Evolutionary conservation across 2,888 invertebrate genomes (phyloP), one percentile per base, ranked within the genome.

Genomic region (Scrobipalpa costella): DNA sequence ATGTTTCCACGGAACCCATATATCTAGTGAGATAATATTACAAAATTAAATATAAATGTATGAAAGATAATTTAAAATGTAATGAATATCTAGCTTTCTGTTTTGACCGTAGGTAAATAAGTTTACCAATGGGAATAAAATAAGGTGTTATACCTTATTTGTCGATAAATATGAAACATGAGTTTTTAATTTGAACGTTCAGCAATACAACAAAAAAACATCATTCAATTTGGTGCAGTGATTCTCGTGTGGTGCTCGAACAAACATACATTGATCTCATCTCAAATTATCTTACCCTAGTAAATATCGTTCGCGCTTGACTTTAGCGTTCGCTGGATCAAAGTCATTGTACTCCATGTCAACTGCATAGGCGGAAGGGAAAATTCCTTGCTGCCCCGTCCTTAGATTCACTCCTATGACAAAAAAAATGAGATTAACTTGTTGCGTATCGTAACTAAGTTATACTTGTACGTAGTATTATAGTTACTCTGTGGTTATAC

Each of bases 271-370:
- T 7, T 11, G 11, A 11, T 7, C 2, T 1, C 19, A 13, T 13
- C 11, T 6, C 9, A 55, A 55, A 7, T 27, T 8, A 36, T 15
- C 74, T 83, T 71, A 92, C 77, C 98, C 97, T 78, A 99, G 91
- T 64, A 98, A 92, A 84, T 97, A 98, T 70, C 98, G 92, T 82
- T 98, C 98, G 73, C 97, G 93, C 83, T 96, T 95, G 17, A 96
- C 95, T 86, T 96, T 95, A 68, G 96, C 95, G 72, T 95, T 95
- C 52, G 95, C 93, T 5, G 97, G 96, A 85, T 98, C 98, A 82
- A 98, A 98, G 77, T 99, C 99, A 77, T 96, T 97, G 86, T 98
- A 98, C 77, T 98, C 98, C 90, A 98, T 95, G 81, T 99, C 99
- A 27, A 98, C 98, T 34, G 98, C 98, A 79, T 99, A 98, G 13